phyloP scores from a whole-genome alignment of 2,888 invertebrate species.

The Leptopilina syphax region DNA sequence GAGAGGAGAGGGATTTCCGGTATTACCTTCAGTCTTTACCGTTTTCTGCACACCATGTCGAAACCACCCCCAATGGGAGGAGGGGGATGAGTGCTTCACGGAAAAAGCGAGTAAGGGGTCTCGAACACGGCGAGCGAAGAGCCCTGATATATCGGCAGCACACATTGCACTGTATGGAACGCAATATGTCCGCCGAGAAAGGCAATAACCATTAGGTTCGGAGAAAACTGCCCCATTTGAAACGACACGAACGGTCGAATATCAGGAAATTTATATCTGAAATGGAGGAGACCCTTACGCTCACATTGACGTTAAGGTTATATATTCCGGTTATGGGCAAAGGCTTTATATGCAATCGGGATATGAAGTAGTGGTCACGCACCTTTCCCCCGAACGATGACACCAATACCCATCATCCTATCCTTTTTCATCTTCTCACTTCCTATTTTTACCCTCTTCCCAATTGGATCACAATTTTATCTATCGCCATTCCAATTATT shows the following conservation, averaged over 20 bases:
- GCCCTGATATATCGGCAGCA: slow-evolving; percentile 79
- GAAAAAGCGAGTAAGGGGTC: slow-evolving; percentile 41
- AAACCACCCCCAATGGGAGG: slow-evolving; percentile 31
- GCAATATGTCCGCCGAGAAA: slow-evolving; percentile 81
- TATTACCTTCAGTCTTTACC: slow-evolving; percentile 52
- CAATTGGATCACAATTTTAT: too few relatives aligned
- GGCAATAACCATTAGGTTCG: slow-evolving; percentile 82
- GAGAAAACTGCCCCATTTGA: slow-evolving; percentile 81
- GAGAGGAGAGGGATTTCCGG: slow-evolving; percentile 64
- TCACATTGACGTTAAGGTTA: slow-evolving; percentile 56
- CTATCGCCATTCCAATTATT: too few relatives aligned
- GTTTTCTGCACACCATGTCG: background rate
- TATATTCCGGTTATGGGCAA: slow-evolving; percentile 58
- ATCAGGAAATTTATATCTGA: slow-evolving; percentile 80
- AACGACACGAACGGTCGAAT: slow-evolving; percentile 81
- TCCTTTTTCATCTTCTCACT: background rate
- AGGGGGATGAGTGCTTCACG: background rate
- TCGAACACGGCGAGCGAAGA: slow-evolving; percentile 63
- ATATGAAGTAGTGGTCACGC: slow-evolving; percentile 43
- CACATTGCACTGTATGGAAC: slow-evolving; percentile 81
- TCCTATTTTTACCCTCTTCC: background rate
- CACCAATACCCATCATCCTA: background rate
- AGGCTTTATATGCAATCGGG: slow-evolving; percentile 59
- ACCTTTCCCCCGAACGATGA: slow-evolving; percentile 5
- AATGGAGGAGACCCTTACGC: slow-evolving; percentile 54